Conservation (phyloP, 2,113 vertebrate species). For the Pycnonotus jocosus region DNA sequence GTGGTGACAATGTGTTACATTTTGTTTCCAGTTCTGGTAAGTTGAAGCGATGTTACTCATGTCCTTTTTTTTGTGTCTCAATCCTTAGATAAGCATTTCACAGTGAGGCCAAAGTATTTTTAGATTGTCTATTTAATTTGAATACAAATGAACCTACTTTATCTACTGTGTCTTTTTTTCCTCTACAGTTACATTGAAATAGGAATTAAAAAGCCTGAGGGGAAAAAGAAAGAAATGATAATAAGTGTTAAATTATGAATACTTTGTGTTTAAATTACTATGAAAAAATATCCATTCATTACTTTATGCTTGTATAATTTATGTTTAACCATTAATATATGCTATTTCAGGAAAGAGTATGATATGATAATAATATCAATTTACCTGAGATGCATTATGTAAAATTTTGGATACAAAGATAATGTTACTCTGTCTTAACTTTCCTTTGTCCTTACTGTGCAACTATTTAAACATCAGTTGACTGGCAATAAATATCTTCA, state of each 20-base stretch:
- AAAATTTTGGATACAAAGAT: not conserved
- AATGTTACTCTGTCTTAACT: not conserved
- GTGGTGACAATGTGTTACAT: not conserved
- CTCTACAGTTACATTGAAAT: slow-evolving; percentile 70
- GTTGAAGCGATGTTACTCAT: not conserved
- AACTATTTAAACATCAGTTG: not conserved
- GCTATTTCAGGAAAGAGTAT: not conserved
- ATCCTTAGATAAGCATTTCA: not conserved
- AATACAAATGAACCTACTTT: not conserved
- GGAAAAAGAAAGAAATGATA: slow-evolving; percentile 64
- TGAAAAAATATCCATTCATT: not conserved
- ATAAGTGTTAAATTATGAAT: slow-evolving; percentile 56
- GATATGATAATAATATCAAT: not conserved
- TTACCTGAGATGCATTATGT: not conserved
- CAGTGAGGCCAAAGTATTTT: not conserved
- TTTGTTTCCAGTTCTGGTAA: not conserved
- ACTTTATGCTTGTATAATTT: not conserved
- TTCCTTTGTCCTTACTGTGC: not conserved
- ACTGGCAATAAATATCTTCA: not conserved
- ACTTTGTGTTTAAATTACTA: not conserved
- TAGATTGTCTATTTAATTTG: not conserved
- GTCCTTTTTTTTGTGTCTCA: not conserved
- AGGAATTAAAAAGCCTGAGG: slow-evolving; percentile 69
- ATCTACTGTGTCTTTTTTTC: not conserved
- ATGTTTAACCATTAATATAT: not conserved